A percentile compares a stretch with the other conserved stretches of the same genome.
Conservation (phyloP, 2,888 invertebrate genomes). For the Serripes groenlandicus region DNA sequence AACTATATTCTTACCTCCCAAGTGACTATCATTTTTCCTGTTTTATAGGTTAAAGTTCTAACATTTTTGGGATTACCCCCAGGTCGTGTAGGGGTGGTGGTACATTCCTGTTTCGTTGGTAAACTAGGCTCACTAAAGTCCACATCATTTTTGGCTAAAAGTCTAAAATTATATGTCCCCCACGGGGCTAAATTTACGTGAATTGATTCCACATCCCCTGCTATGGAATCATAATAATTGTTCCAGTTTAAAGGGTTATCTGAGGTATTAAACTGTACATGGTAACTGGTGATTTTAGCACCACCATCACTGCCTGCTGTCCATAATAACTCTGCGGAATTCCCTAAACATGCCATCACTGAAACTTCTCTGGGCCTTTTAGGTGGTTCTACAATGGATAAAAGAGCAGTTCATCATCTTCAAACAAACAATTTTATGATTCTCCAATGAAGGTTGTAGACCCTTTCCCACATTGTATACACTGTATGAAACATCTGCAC, state of each 20-base stretch:
- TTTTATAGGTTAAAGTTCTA: constrained; percentile 82
- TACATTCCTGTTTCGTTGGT: constrained; percentile 79
- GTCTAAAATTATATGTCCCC: constrained; percentile 85
- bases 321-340: constrained; percentile 89
- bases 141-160: constrained; percentile 84
- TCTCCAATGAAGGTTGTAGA: no score
- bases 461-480: no score
- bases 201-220: constrained; percentile 64
- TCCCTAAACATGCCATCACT: constrained; percentile 89
- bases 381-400: constrained; percentile 91
- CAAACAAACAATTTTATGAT: no score
- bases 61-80: constrained; percentile 85
- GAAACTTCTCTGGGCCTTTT: constrained; percentile 92
- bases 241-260: constrained; percentile 96
- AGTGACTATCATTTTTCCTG: constrained; percentile 83
- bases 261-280: constrained; percentile 96
- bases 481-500: no score
- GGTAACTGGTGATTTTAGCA: constrained; percentile 95
- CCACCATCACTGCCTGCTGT: constrained; percentile 96
- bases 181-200: constrained; percentile 81
- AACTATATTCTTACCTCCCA: constrained; percentile 86
- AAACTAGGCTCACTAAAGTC: constrained; percentile 85
- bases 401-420: no score
- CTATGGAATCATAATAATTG: constrained; percentile 75
- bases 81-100: constrained; percentile 82